Evolutionary conservation across 2,888 invertebrate species (phyloP).

Genomic region (Chrysolina oricalcia): DNA sequence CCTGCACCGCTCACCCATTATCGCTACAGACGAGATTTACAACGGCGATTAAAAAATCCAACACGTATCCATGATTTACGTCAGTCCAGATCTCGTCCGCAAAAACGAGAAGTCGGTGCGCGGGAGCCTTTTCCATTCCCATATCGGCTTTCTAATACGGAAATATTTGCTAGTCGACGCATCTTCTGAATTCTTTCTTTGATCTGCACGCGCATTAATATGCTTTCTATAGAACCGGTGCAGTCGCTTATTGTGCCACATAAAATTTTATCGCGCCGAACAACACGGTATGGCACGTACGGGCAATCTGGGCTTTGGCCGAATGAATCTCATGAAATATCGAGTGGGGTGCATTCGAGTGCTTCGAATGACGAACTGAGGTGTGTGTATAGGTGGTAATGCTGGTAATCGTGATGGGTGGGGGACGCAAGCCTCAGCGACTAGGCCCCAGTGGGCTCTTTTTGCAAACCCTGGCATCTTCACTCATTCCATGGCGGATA

Average conservation of each 20-base stretch:
- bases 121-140: constrained; percentile 54
- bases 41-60: constrained; percentile 26
- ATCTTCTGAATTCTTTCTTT: constrained; percentile 55
- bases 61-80: constrained; percentile 44
- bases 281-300: constrained; percentile 49
- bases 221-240: constrained; percentile 55
- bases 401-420: too few relatives aligned
- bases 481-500: too few relatives aligned
- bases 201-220: constrained; percentile 54
- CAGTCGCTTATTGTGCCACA: constrained; percentile 55
- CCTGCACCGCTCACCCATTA: constrained; percentile 7
- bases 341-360: neutral
- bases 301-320: constrained; percentile 26
- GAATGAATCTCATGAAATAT: constrained; percentile 39
- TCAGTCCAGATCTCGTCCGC: constrained; percentile 38
- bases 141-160: constrained; percentile 57
- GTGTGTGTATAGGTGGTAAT: too few relatives aligned
- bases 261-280: constrained; percentile 53
- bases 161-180: constrained; percentile 53
- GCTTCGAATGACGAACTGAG: neutral
- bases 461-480: too few relatives aligned
- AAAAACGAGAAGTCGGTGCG: constrained; percentile 44
- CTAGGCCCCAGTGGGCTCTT: too few relatives aligned
- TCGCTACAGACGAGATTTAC: constrained; percentile 9
- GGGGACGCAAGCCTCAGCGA: too few relatives aligned